Evolutionary conservation across 2,113 vertebrate species (phyloP).

Genomic region (Ramphastos sulfuratus): DNA sequence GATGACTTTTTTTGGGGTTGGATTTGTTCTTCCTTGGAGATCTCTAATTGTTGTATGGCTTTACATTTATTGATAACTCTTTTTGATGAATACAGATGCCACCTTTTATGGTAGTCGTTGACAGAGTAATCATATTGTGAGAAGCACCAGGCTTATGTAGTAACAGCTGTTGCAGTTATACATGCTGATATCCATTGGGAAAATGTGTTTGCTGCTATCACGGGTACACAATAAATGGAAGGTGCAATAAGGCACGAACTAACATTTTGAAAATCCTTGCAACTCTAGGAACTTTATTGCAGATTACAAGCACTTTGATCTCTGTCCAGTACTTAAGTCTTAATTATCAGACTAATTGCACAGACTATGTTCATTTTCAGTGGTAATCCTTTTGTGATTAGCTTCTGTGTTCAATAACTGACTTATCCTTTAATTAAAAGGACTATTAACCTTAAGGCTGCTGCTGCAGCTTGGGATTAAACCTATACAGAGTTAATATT

Average conservation of each 20-base stretch:
- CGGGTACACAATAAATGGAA: conserved; percentile 82
- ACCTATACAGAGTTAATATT: conserved; percentile 80
- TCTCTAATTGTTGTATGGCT: conserved; percentile 87
- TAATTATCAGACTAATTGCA: conserved; percentile 99
- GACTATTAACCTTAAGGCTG: conserved; percentile 96
- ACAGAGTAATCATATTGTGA: conserved; percentile 98
- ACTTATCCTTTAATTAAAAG: conserved; percentile 98
- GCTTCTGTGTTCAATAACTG: conserved; percentile 91
- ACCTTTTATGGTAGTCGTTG: conserved; percentile 86
- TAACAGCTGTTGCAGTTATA: conserved; percentile 94
- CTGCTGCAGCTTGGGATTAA: conserved; percentile 84
- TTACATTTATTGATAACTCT: conserved; percentile 94
- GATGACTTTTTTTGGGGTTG: conserved; percentile 78
- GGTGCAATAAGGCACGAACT: conserved; percentile 88
- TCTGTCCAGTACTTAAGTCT: conserved; percentile 96
- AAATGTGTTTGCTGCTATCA: conserved; percentile 89
- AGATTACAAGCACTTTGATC: conserved; percentile 92
- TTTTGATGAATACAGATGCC: conserved; percentile 96
- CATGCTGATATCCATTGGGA: conserved; percentile 88
- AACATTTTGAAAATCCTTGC: conserved; percentile 86
- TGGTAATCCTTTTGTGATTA: conserved; percentile 96
- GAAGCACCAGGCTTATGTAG: conserved; percentile 88
- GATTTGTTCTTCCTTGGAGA: conserved; percentile 90
- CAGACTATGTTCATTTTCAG: conserved; percentile 93
- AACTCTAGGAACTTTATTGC: conserved; percentile 95